Base-by-base conservation (phyloP, 2,113 vertebrate genomes). In the Aptenodytes patagonicus region DNA sequence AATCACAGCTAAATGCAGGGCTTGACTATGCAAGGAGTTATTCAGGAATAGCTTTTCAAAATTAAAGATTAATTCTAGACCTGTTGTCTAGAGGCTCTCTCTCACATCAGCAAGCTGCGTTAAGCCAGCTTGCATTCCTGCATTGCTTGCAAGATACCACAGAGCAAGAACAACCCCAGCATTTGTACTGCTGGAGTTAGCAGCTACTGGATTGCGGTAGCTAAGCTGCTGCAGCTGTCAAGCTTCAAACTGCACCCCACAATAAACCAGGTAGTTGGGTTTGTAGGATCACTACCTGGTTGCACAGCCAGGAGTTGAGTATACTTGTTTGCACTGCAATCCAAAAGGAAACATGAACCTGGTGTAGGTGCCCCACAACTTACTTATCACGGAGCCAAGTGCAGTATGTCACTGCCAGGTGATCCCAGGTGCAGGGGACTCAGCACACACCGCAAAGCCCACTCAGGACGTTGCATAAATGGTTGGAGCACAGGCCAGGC, bases 1-100 rank as follows among this genome's bases (percentile, higher is more conserved):
- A 95, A 93, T 90, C 66, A 70, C 72, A 94, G 82, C 60, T 93
- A 86, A 92, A 95, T 10, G n/a, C 55, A 75, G 32, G 62, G 71
- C 46, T 95, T n/a, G 51, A 55, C 85, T 89, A 19, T 1, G 14
- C 46, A 66, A 85, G n/a, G 29, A 73, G 18, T 70, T 64, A 55
- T 44, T 92, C 85, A 66, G 72, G 54, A 77, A 83, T 0, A 90
- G 83, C 71, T 88, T 92, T 93, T 70, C 71, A 66, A 94, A 95
- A 91, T 79, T 55, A 82, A 84, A 87, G 52, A 72, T 90, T 89
- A 46, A 90, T 94, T 92, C 80, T 61, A 90, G 42, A 83, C 58
- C 34, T 73, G 47, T 22, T 92, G 76, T 92, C 81, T 76, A 68
- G 68, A 68, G 46, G 60, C 52, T 57, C 42, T 68, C 49, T 58